Percentiles rank a stretch among this genome's conserved stretches.
Evolutionary conservation across 1,140 invertebrate species (phyloP).

Genomic region (Acyrthosiphon pisum): DNA sequence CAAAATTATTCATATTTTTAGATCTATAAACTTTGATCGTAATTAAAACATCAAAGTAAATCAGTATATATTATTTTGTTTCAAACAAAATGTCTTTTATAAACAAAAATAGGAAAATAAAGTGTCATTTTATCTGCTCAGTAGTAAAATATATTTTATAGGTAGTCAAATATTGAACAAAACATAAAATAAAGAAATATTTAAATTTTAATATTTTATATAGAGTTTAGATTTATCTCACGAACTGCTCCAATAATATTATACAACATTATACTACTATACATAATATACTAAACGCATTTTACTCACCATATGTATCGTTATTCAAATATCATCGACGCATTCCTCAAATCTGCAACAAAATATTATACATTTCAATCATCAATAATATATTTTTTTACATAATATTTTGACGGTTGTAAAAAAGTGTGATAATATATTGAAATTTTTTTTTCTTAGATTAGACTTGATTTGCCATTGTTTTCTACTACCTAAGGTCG

Average conservation of each 20-base stretch:
- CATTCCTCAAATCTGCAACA: not conserved
- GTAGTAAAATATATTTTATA: not conserved
- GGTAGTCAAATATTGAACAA: not conserved
- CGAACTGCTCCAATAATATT: not conserved
- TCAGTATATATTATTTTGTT: not conserved
- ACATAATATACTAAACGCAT: not conserved
- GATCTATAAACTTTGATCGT: not conserved
- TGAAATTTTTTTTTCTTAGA: not conserved
- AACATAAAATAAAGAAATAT: not conserved
- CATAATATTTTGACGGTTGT: not conserved
- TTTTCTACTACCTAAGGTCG: not conserved
- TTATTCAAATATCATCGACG: not conserved
- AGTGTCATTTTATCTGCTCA: not conserved
- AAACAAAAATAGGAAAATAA: not conserved
- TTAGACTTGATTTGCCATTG: not conserved
- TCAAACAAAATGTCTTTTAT: not conserved
- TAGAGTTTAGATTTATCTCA: not conserved
- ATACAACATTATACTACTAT: not conserved
- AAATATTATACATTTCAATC: not conserved
- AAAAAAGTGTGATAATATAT: not conserved
- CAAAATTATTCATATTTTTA: not conserved
- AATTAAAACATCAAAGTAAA: not conserved
- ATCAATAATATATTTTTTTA: not conserved
- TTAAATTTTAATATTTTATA: not conserved
- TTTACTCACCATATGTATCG: not conserved